Evolutionary conservation across 2,888 invertebrate genomes (phyloP).

Genomic region (Pharmacophagus antenor): DNA sequence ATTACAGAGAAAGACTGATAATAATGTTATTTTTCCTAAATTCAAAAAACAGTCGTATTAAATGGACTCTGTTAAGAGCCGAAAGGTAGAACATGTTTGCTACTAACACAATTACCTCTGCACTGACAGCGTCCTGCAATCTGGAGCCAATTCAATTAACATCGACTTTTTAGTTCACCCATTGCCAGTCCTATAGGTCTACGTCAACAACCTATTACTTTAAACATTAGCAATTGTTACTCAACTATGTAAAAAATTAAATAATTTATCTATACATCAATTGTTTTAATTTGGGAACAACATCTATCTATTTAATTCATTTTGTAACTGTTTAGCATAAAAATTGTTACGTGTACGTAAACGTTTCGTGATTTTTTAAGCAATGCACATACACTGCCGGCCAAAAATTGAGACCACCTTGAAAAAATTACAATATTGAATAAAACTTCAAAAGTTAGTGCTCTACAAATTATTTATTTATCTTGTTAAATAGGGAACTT

Average conservation of each 20-base stretch:
- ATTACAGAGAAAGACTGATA: too few species aligned
- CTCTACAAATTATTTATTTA: too few species aligned
- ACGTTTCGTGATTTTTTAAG: too few species aligned
- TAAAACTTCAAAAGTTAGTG: too few species aligned
- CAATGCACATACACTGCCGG: too few species aligned
- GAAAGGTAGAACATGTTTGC: slow-evolving; percentile 60
- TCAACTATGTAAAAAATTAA: neutral
- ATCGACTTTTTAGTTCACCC: slow-evolving; percentile 68
- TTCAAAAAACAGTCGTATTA: slow-evolving; percentile 47
- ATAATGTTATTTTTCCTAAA: slow-evolving; percentile 36
- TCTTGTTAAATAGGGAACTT: too few species aligned
- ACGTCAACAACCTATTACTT: slow-evolving; percentile 12
- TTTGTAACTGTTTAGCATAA: too few species aligned
- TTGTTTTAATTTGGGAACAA: too few species aligned
- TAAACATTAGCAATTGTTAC: neutral
- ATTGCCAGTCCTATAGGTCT: slow-evolving; percentile 41
- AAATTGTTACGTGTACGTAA: too few species aligned
- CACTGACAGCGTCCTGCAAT: slow-evolving; percentile 65
- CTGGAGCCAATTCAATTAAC: slow-evolving; percentile 76
- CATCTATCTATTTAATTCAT: too few species aligned
- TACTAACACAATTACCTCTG: slow-evolving; percentile 68
- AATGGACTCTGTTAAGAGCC: slow-evolving; percentile 51
- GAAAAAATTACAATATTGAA: too few species aligned
- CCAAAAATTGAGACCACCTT: too few species aligned
- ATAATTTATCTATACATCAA: neutral